Evolutionary conservation across 2,113 vertebrate genomes (phyloP), one percentile per base, ranked within the genome.

Genomic region (Tachysurus fulvidraco): DNA sequence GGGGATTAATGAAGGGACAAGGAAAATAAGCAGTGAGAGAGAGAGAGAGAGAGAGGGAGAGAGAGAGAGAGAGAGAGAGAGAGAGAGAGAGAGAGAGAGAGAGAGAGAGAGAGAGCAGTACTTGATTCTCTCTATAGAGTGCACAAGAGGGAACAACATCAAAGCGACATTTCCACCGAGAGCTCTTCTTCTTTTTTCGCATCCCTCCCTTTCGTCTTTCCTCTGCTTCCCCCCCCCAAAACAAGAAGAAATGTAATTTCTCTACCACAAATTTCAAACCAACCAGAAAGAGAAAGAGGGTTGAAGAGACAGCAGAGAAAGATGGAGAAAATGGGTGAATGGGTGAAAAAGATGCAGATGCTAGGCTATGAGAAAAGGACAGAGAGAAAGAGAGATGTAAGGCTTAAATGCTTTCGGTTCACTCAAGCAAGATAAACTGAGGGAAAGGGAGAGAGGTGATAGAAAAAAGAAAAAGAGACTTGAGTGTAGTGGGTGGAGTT

Each of bases 31-130:
- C 9, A 25, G 50, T 59, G 84, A 50, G 81, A 89, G 64, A 83
- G 85, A 81, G 83, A 87, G 85, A 86, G 67, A 62, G 54, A 59
- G 65, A 83, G 28, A 23, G 28, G 73, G 52, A 57, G 30, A 57
- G 21, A 76, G 73, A 10, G 16, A 74, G 28, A 19, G n/a, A 67
- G 84, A 55, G 81, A 86, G 84, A n/a, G 55, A 88, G 77, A 85
- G 89, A 91, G 90, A 74, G 87, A 87, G 46, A 83, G 85, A 79
- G 83, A 87, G 81, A n/a, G 19, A 64, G 81, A 50, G 28, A 64
- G 41, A 23, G 17, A 46, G 41, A 13, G 62, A 52, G 44, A 28
- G 46, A 30, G 16, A 14, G n/a, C 2, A 21, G 28, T 14, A 65
- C 59, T 83, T 77, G 52, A 62, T 46, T 65, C 57, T 21, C 30